Percentiles rank a stretch among this genome's conserved stretches.
Evolutionary conservation across 2,797 vertebrate species (phyloP).

Genomic region (Atherinosoma microstoma): DNA sequence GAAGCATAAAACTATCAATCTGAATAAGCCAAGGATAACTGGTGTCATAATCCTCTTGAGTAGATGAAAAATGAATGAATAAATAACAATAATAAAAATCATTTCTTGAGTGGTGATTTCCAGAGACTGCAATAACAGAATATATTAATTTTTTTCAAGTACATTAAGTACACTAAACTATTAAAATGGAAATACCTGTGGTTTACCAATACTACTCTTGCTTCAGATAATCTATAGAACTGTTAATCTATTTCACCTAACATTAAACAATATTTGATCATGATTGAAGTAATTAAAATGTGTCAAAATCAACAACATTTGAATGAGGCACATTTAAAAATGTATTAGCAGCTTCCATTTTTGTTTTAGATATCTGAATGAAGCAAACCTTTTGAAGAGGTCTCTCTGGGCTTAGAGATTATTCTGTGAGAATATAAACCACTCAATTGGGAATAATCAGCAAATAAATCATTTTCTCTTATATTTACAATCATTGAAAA

Average conservation of each 20-base stretch:
- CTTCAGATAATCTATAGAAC: neutral
- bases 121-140: neutral
- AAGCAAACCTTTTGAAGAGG: neutral
- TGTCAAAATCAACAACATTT: neutral
- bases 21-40: neutral
- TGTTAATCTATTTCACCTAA: neutral
- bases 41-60: neutral
- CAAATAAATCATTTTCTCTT: neutral
- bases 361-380: neutral
- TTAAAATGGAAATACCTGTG: too few relatives aligned
- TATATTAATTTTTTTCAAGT: neutral
- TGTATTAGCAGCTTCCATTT: neutral
- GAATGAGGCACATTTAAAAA: neutral
- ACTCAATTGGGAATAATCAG: neutral
- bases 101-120: neutral
- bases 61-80: neutral
- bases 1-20: neutral
- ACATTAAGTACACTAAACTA: neutral
- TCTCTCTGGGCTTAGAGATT: neutral
- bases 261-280: neutral
- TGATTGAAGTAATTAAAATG: neutral
- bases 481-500: neutral
- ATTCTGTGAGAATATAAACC: neutral
- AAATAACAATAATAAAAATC: neutral
- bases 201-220: neutral